These are phyloP conservation scores for Dicroscelio sp. DNA, from an alignment of 2,888 invertebrate genomes.

Conservation along the genomic window DNA sequence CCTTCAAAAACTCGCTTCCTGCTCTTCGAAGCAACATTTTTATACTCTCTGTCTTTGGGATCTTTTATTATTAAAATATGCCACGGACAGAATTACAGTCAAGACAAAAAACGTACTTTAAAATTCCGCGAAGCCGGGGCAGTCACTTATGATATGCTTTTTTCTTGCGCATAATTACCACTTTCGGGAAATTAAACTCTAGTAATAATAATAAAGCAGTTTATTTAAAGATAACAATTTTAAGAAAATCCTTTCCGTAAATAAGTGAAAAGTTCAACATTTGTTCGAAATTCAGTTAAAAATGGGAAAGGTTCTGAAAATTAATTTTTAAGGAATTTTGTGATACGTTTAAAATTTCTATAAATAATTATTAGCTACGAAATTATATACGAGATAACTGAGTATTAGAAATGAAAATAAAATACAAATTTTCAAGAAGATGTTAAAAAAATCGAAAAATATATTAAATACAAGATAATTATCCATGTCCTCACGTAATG, in stretches of 20 bases:
- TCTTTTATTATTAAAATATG: conserved; percentile 87
- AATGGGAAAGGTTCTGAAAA: too few species aligned
- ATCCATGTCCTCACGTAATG: too few species aligned
- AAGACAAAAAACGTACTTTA: conserved; percentile 67
- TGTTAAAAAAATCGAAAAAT: too few species aligned
- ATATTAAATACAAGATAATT: too few species aligned
- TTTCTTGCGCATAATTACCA: conserved; percentile 43
- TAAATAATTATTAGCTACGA: too few species aligned
- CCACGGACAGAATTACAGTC: conserved; percentile 73
- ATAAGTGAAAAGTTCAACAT: neutral
- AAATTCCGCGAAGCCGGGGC: conserved; percentile 66
- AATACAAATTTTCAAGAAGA: too few species aligned
- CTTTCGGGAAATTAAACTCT: conserved; percentile 44
- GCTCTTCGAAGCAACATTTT: conserved; percentile 85
- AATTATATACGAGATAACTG: too few species aligned
- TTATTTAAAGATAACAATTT: too few species aligned
- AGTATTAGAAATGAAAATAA: too few species aligned
- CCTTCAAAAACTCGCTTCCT: conserved; percentile 86
- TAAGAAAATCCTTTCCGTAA: too few species aligned
- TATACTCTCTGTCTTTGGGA: conserved; percentile 73
- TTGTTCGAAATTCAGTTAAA: neutral
- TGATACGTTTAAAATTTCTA: too few species aligned
- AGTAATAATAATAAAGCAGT: neutral
- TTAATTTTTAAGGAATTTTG: too few species aligned
- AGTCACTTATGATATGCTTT: conserved; percentile 54